Evolutionary conservation across 2,797 vertebrate species (phyloP), one percentile per base, ranked within the genome.

Genomic region (Typhlichthys eigenmanni): DNA sequence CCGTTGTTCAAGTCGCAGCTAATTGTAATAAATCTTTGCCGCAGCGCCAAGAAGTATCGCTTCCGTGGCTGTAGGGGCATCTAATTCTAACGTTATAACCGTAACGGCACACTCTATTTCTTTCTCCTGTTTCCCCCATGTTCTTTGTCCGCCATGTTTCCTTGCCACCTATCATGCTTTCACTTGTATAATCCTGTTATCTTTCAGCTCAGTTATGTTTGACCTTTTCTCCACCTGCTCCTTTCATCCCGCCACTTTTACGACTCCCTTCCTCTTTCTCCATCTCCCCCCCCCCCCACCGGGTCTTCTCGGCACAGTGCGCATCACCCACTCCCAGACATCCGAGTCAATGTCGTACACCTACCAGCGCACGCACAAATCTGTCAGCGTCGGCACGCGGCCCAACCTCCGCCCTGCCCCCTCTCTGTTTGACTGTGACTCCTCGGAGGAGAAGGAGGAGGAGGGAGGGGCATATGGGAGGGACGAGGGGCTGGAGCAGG

Each of bases 331-430:
- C 52, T 96, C 96, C 72, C 95, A 91, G 85, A 96, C 95, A 71
- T 93, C 94, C 75, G 96, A 99, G 71, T 98, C 97, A 80, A 93
- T 99, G 97, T 98, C 96, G 72, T 98, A 97, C 92, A 95, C 94
- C 88, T 99, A 98, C 90, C 93, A 98, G 75, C 95, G 94, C 80
- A 96, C 96, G 74, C 97, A 96, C 75, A 94, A 96, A 74, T 97
- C 95, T 65, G 94, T 99, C 91, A 90, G 89, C 93, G 92, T 99
- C 85, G 95, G 93, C 88, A 95, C 96, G 76, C 94, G 95, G 90
- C 96, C 96, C 78, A 89, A 93, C 89, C 90, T 94, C 70, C 90
- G 84, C 89, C 92, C 86, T 49, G 86, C 88, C 62, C 89, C 76
- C 83, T 64, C 92, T 71, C 90, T 92, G 88, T 95, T 94, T 87